Base-by-base conservation (phyloP, 35 echinoderm and acorn worm genomes). In the Strongylocentrotus purpuratus region DNA sequence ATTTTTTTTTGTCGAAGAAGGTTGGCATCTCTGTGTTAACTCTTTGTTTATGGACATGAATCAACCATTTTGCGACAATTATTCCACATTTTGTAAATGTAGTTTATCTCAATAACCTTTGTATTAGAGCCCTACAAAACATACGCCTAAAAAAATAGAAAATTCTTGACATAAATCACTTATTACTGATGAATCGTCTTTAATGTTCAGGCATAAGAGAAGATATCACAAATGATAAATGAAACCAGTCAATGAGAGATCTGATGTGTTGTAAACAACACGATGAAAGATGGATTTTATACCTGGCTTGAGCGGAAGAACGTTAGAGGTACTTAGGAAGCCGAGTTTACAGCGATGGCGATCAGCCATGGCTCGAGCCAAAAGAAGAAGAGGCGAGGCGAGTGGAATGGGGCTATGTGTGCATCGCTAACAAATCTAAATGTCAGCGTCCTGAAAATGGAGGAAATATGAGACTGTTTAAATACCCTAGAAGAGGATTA, bases 391-490 rank as follows among this genome's bases (percentile, higher is more conserved):
- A 78, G 22, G 48, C 5, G 65, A 1, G 65, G 20, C 7, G 65
- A 28, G 65, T 9, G 22, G 65, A 78, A 78, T n/a, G 28, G 65
- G 65, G 65, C 65, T 78, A 41, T 41, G 65, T 25, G 65, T 78
- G 65, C 65, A 78, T 78, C 65, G 65, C 65, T 78, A n/a, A 28
- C 65, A 22, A 78, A 78, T 78, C 65, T 78, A 78, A 78, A 78
- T 78, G 65, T 78, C 22, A 78, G 22, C 65, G 65, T 78, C 65
- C 65, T 78, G 65, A 78, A 78, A 78, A 78, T 78, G 65, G 65
- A 78, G 65, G 65, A 78, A 78, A 78, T 78, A 78, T 78, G 65
- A 78, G 65, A 78, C 65, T 78, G 65, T 78, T 78, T 78, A 78
- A 78, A 78, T 78, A 78, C 65, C 65, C 65, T 78, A 78, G 65